These are phyloP conservation scores for Caenorhabditis becei DNA, from an alignment of 2,888 invertebrate genomes.

Conservation along the genomic window DNA sequence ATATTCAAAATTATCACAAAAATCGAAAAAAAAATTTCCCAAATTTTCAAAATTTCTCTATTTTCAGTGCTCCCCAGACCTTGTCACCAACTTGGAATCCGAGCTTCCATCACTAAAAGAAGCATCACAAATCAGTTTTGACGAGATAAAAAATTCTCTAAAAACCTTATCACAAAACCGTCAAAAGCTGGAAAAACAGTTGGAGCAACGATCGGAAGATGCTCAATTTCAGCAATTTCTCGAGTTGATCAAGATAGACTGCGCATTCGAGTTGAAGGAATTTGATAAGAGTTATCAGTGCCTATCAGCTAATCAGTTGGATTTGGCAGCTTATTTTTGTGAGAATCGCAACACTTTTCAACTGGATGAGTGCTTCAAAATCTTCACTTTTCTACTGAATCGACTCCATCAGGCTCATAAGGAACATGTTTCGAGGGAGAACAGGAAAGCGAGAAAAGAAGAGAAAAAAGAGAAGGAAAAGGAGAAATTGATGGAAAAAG, in stretches of 20 bases:
- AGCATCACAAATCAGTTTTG: slow-evolving; percentile 63
- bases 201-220: slow-evolving; percentile 26
- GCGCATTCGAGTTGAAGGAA: slow-evolving; percentile 45
- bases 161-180: slow-evolving; percentile 45
- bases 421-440: slow-evolving; percentile 40
- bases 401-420: slow-evolving; percentile 68
- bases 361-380: slow-evolving; percentile 79
- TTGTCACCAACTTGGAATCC: slow-evolving; percentile 47
- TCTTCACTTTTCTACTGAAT: slow-evolving; percentile 74
- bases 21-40: too few species aligned
- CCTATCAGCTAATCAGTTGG: slow-evolving; percentile 34
- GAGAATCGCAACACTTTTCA: slow-evolving; percentile 72
- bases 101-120: slow-evolving; percentile 56
- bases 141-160: slow-evolving; percentile 61
- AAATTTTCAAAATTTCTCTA: too few species aligned
- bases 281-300: slow-evolving; percentile 37
- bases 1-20: too few species aligned
- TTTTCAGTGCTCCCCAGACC: slow-evolving; percentile 58
- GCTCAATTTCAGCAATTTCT: slow-evolving; percentile 45
- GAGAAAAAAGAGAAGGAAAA: slow-evolving; percentile 26
- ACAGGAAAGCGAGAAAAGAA: slow-evolving; percentile 32
- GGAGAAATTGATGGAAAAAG: background rate
- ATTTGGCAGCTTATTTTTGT: slow-evolving; percentile 67
- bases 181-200: slow-evolving; percentile 49
- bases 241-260: slow-evolving; percentile 57